Percentiles rank a stretch among this genome's conserved stretches.
These are phyloP conservation scores for Poeciliopsis turrubarensis DNA, from an alignment of 2,113 vertebrate genomes.

Conservation along the genomic window DNA sequence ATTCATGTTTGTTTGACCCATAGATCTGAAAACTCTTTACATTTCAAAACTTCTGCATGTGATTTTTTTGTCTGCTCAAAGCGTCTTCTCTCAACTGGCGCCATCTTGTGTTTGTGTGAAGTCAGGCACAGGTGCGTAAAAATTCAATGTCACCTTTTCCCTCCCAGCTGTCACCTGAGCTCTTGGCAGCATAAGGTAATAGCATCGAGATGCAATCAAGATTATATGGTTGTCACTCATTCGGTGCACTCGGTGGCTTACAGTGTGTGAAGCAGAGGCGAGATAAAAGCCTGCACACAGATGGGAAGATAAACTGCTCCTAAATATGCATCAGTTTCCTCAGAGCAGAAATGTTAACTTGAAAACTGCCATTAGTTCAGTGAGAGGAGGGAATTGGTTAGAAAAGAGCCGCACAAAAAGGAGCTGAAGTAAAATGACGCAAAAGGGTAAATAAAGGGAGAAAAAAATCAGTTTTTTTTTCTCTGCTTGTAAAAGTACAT, in stretches of 20 bases:
- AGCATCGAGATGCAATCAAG: conserved; percentile 73
- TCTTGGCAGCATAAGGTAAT: conserved; percentile 65
- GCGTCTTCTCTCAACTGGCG: conserved; percentile 51
- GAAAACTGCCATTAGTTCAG: conserved; percentile 40
- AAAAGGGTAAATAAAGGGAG: conserved; percentile 46
- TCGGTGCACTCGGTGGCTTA: conserved; percentile 44
- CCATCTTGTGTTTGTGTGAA: conserved; percentile 60
- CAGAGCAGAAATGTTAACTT: conserved; percentile 31
- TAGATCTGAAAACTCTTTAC: conserved; percentile 13
- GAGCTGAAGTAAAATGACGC: conserved; percentile 35
- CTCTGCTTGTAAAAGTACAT: conserved; percentile 53
- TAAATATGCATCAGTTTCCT: conserved; percentile 64
- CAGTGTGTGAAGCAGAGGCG: conserved; percentile 59
- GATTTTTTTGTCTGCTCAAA: conserved; percentile 8
- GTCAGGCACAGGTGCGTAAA: conserved; percentile 54
- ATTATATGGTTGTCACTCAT: conserved; percentile 74
- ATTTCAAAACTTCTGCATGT: conserved; percentile 24
- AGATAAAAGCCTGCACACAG: conserved; percentile 64
- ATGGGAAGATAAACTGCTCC: conserved; percentile 66
- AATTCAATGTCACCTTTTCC: conserved; percentile 74
- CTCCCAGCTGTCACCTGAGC: conserved; percentile 73
- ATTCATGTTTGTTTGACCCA: conserved; percentile 5
- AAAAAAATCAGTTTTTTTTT: conserved; percentile 41
- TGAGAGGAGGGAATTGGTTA: conserved; percentile 11
- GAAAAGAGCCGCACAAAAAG: conserved; percentile 25